These are phyloP conservation scores for Dryomyza anilis DNA, from an alignment of 2,888 invertebrate genomes.

Conservation along the genomic window DNA sequence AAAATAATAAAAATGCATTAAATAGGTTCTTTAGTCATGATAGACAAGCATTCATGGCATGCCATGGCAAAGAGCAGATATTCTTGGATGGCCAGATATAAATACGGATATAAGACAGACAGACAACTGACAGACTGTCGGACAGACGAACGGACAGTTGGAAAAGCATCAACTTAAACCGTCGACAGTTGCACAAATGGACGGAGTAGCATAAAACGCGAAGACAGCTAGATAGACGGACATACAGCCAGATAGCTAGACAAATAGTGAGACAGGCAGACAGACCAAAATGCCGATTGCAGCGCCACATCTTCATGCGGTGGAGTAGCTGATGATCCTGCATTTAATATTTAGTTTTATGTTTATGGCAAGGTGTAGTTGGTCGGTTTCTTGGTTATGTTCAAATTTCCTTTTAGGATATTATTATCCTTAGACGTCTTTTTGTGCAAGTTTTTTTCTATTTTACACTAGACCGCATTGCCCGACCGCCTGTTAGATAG, in stretches of 20 bases:
- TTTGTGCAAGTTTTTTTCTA: not conserved
- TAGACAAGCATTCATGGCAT: constrained; percentile 14
- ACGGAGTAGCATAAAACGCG: no score
- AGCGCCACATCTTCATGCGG: constrained; percentile 4
- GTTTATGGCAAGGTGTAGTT: not conserved
- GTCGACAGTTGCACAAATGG: not conserved
- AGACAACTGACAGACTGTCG: no score
- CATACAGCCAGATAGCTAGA: constrained; percentile 5
- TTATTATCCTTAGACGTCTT: no score
- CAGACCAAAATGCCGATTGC: not conserved
- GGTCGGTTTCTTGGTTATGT: not conserved
- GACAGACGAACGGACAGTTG: not conserved
- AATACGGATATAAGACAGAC: no score
- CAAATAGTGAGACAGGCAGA: not conserved
- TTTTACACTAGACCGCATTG: not conserved
- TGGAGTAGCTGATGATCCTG: constrained; percentile 6
- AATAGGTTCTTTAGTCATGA: constrained; percentile 7
- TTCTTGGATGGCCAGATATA: not conserved
- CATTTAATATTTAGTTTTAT: constrained; percentile 15
- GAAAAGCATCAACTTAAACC: not conserved
- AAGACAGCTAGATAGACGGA: not conserved
- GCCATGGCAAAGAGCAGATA: not conserved
- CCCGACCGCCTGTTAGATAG: no score
- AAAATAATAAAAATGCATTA: constrained; percentile 21
- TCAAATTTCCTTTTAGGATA: not conserved